Evolutionary conservation across 2,888 invertebrate genomes (phyloP).

Genomic region (Acleris literana): DNA sequence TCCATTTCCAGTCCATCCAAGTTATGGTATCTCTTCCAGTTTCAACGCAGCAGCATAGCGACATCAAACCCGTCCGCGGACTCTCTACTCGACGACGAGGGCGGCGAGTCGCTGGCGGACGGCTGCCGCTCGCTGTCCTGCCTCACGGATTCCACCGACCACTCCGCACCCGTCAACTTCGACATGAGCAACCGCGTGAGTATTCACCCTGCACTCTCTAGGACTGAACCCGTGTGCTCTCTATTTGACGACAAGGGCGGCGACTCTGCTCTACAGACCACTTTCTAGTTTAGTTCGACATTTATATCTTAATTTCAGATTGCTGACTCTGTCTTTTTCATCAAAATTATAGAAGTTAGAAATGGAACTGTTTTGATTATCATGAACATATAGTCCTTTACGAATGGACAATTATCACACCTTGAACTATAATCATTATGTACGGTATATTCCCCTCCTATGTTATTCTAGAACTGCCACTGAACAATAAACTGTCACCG

Average conservation of each 20-base stretch:
- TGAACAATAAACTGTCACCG: not conserved
- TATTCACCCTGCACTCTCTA: constrained; percentile 18
- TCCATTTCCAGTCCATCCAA: no score
- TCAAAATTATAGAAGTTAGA: no score
- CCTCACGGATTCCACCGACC: constrained; percentile 94
- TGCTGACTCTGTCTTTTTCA: no score
- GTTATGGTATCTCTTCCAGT: constrained; percentile 34
- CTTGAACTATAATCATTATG: no score
- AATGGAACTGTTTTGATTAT: no score
- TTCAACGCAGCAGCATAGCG: constrained; percentile 67
- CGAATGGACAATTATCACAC: no score
- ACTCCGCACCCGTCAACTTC: constrained; percentile 95
- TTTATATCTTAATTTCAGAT: no score
- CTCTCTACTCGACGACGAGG: constrained; percentile 75
- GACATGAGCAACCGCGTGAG: constrained; percentile 95
- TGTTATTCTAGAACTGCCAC: no score
- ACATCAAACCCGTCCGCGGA: constrained; percentile 79
- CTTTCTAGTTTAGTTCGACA: no score
- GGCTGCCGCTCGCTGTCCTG: constrained; percentile 93
- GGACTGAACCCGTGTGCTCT: no score
- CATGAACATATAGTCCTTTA: no score
- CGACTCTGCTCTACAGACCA: constrained; percentile 55
- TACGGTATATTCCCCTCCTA: no score
- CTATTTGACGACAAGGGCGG: constrained; percentile 49
- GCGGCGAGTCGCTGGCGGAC: constrained; percentile 82